Evolutionary conservation across 2,797 vertebrate genomes (phyloP), one percentile per base, ranked within the genome.

Genomic region (Hoplostethus atlanticus): DNA sequence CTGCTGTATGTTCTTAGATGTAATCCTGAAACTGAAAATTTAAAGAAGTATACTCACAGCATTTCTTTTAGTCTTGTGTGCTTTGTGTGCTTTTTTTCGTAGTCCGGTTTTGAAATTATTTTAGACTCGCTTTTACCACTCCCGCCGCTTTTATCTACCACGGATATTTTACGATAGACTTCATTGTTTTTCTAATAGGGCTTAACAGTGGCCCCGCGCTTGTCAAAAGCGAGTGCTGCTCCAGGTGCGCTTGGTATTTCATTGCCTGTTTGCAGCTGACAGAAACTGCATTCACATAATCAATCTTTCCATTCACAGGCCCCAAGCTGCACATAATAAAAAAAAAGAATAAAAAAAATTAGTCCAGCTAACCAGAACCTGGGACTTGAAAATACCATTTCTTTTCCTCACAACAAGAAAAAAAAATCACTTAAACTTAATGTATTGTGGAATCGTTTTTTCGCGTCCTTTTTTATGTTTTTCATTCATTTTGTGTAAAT

Each of bases 201-300:
- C 77, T 85, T 87, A 73, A 81, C 79, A 59, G 74, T 68, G 77
- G 72, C 85, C 69, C 78, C n/a, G 72, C 81, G 76, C 83, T 78
- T 83, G 89, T 91, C 90, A 90, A 70, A 87, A 84, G 81, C 84
- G 83, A 89, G 79, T 54, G 86, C 84, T 72, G 87, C 82, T 91
- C 80, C 85, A 90, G 89, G 88, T 93, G 87, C 75, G 86, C 89
- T 87, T 85, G 80, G 77, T 84, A 87, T 93, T 93, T 91, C 89
- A 90, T 85, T 84, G 89, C 84, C 88, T 87, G 90, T 92, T 92
- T 90, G 89, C 89, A 81, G 91, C 89, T 93, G 92, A 92, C 92
- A 91, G 83, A 91, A 93, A 86, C 77, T 0, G 72, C 82, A 69
- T 84, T 91, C 87, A 70, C 87, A 89, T 90, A 91, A 93, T 94